These are phyloP conservation scores for Eucera pruinosa DNA, from an alignment of 2,888 invertebrate genomes.

Conservation along the genomic window DNA sequence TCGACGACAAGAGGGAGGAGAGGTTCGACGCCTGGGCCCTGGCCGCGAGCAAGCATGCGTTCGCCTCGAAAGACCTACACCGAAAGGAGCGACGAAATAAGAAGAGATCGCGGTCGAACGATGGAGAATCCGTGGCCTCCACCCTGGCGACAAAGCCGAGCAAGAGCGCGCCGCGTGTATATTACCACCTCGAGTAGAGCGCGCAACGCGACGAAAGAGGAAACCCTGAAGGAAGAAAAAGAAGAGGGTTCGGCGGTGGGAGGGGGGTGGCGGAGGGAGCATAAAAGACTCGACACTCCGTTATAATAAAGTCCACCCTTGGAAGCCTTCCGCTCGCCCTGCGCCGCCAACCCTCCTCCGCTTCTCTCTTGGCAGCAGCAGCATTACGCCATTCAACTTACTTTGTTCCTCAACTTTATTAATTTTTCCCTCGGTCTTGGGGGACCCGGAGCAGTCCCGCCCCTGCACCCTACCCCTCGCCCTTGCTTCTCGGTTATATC, in stretches of 20 bases:
- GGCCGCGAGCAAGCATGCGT: slow-evolving; percentile 20
- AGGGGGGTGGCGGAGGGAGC: slow-evolving; percentile 69
- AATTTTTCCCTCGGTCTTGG: slow-evolving; percentile 84
- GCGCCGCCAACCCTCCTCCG: slow-evolving; percentile 51
- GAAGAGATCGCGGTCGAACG: slow-evolving; percentile 28
- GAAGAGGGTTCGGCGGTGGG: slow-evolving; percentile 45
- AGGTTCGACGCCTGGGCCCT: slow-evolving; percentile 23
- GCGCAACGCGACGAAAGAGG: slow-evolving; percentile 57
- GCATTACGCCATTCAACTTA: slow-evolving; percentile 84
- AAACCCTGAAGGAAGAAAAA: slow-evolving; percentile 61
- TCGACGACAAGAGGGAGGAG: slow-evolving; percentile 40
- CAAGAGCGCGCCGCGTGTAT: slow-evolving; percentile 69
- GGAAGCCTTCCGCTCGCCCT: slow-evolving; percentile 77
- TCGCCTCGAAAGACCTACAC: slow-evolving; percentile 16
- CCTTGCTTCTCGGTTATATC: slow-evolving; percentile 64
- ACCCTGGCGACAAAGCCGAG: slow-evolving; percentile 51
- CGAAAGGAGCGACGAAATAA: slow-evolving; percentile 49
- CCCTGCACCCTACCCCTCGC: neutral
- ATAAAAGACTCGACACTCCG: slow-evolving; percentile 84
- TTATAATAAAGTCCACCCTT: slow-evolving; percentile 84
- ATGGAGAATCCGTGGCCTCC: slow-evolving; percentile 38
- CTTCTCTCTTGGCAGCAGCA: slow-evolving; percentile 68
- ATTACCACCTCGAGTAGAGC: slow-evolving; percentile 62
- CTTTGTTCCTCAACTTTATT: slow-evolving; percentile 85
- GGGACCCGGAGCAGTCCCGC: slow-evolving; percentile 68